Conservation (phyloP, 37 sponge, comb jelly and placozoan genomes). For the Dysidea cf. avara region DNA sequence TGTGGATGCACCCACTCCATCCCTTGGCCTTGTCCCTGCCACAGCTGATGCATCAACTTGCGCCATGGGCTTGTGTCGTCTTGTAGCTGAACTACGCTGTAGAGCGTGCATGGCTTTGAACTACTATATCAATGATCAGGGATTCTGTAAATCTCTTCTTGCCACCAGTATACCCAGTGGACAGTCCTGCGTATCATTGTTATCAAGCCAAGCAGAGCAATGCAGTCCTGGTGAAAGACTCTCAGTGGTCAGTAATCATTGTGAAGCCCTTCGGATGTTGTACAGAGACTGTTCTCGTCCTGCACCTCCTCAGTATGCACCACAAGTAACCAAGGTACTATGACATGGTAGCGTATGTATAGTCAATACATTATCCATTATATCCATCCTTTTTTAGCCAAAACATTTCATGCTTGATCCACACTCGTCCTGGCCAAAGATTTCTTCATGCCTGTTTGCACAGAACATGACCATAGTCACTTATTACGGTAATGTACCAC, state of each 20-base stretch:
- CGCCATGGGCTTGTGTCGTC: slow-evolving; percentile 58
- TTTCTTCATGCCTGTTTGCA: slow-evolving; percentile 59
- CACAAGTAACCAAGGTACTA: slow-evolving; percentile 29
- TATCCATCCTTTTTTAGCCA: slow-evolving; percentile 25
- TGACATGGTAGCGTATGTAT: neutral
- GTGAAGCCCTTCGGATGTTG: slow-evolving; percentile 89
- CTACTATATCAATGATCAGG: slow-evolving; percentile 38
- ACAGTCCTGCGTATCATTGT: slow-evolving; percentile 23
- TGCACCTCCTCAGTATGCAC: slow-evolving; percentile 74
- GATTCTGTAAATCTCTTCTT: slow-evolving; percentile 19
- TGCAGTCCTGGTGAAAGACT: slow-evolving; percentile 61
- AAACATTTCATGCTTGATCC: slow-evolving; percentile 55
- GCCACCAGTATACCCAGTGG: neutral
- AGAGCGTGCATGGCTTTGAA: slow-evolving; percentile 52
- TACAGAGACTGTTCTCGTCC: slow-evolving; percentile 92
- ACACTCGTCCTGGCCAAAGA: slow-evolving; percentile 59
- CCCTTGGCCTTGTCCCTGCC: slow-evolving; percentile 43
- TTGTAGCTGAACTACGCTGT: slow-evolving; percentile 70
- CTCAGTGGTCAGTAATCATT: slow-evolving; percentile 75
- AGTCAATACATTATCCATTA: neutral
- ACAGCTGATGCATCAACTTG: slow-evolving; percentile 44
- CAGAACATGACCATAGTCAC: slow-evolving; percentile 56
- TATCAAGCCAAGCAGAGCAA: slow-evolving; percentile 32
- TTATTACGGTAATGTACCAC: slow-evolving; percentile 47
- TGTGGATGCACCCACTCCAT: slow-evolving; percentile 29